A percentile compares a stretch with the other conserved stretches of the same genome.
Evolutionary conservation across 1,140 invertebrate genomes (phyloP).

Genomic region (Aphelinus certus): DNA sequence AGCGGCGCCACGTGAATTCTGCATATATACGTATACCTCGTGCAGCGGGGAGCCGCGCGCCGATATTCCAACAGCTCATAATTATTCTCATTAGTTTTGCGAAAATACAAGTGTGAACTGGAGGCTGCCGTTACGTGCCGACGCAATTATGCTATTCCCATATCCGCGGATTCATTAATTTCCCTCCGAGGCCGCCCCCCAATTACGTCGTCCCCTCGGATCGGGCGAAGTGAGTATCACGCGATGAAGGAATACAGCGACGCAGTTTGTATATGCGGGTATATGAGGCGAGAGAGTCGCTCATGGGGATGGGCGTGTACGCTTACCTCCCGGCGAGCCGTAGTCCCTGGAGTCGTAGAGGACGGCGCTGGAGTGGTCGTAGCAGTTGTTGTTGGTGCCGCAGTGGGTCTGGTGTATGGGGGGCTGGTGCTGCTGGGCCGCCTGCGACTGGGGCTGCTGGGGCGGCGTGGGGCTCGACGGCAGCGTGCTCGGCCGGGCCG

Average conservation of each 20-base stretch:
- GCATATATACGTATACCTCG: background rate
- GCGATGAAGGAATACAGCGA: too few relatives aligned
- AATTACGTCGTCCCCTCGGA: too few relatives aligned
- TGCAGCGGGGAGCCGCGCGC: background rate
- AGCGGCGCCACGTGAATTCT: background rate
- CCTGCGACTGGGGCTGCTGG: constrained; percentile 42
- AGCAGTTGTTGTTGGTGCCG: constrained; percentile 64
- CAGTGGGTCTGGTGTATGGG: constrained; percentile 61
- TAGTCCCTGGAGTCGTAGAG: constrained; percentile 65
- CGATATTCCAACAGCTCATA: background rate
- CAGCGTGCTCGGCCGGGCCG: constrained; percentile 64
- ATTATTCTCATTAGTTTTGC: constrained; percentile 8
- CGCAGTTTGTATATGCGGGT: too few relatives aligned
- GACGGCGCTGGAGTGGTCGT: constrained; percentile 58
- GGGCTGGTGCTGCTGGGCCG: constrained; percentile 50
- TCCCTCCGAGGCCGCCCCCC: too few relatives aligned
- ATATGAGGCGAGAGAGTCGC: too few relatives aligned
- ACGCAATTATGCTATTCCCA: too few relatives aligned
- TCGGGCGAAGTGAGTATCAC: too few relatives aligned
- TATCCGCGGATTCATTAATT: too few relatives aligned
- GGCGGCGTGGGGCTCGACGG: constrained; percentile 59
- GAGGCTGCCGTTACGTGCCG: too few relatives aligned
- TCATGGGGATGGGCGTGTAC: too few relatives aligned
- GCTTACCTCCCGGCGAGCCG: constrained; percentile 61
- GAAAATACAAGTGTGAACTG: too few relatives aligned